Conservation (phyloP, 2,797 vertebrate genomes). For the Semotilus atromaculatus region DNA sequence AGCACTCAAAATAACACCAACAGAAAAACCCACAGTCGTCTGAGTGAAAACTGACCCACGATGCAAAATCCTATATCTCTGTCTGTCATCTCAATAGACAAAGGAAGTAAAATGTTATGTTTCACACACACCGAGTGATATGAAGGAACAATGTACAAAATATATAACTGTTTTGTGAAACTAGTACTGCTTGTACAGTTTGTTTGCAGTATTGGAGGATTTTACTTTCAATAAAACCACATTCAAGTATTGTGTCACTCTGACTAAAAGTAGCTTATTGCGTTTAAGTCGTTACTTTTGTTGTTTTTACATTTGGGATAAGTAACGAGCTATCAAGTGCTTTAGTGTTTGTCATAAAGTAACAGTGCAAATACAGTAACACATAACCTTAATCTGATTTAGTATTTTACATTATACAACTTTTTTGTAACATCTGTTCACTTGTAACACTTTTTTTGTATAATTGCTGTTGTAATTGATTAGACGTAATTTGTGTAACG, state of each 20-base stretch:
- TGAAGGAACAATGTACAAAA: neutral
- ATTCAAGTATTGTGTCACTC: neutral
- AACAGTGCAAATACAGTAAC: neutral
- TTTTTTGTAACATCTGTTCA: no score
- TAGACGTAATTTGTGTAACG: no score
- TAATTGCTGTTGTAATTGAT: no score
- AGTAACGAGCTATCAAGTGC: neutral
- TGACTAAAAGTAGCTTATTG: neutral
- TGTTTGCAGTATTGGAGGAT: neutral
- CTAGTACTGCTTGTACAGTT: neutral
- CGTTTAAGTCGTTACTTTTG: neutral
- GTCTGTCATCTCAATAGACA: neutral
- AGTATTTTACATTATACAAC: neutral
- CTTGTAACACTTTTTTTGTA: no score
- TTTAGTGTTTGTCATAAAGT: neutral
- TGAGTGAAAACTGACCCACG: neutral
- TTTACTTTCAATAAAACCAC: neutral
- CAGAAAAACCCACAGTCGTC: conserved; percentile 15
- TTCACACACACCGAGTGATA: neutral
- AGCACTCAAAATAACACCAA: conserved; percentile 30
- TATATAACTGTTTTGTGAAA: neutral
- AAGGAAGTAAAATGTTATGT: neutral
- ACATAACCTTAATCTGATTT: neutral
- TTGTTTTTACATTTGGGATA: neutral
- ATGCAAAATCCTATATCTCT: neutral